Evolutionary conservation across 2,113 vertebrate genomes (phyloP).

Genomic region (Desmodus rotundus): DNA sequence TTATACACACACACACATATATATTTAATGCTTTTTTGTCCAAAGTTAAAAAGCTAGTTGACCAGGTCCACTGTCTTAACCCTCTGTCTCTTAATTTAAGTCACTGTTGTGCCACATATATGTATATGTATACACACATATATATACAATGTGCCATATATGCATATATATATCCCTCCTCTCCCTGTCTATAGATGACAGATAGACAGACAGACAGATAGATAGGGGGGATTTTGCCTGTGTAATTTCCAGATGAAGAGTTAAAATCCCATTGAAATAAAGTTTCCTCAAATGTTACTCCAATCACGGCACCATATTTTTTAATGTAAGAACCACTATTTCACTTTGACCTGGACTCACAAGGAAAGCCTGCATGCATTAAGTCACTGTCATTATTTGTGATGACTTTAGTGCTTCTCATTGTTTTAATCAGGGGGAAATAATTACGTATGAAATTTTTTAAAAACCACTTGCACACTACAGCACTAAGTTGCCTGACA

Average conservation of each 20-base stretch:
- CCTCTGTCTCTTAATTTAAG: neutral
- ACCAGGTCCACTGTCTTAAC: neutral
- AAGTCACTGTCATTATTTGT: slow-evolving; percentile 9
- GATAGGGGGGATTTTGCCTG: neutral
- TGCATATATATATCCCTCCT: too few species aligned
- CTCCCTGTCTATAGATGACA: too few species aligned
- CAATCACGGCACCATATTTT: neutral
- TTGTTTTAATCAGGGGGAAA: neutral
- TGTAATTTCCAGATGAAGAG: neutral
- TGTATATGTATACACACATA: too few species aligned
- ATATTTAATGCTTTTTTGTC: neutral
- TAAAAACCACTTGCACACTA: neutral
- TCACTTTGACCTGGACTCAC: slow-evolving; percentile 14
- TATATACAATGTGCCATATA: too few species aligned
- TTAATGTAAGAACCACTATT: neutral
- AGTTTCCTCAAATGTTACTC: neutral
- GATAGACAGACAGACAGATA: neutral
- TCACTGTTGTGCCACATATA: neutral
- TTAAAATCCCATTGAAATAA: neutral
- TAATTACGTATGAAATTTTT: neutral
- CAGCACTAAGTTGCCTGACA: neutral
- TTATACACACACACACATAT: neutral
- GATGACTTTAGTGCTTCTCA: neutral
- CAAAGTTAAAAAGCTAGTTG: neutral
- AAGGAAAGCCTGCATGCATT: neutral